phyloP scores from a whole-genome alignment of 2,888 invertebrate genomes.

The Lamproptera curius region DNA sequence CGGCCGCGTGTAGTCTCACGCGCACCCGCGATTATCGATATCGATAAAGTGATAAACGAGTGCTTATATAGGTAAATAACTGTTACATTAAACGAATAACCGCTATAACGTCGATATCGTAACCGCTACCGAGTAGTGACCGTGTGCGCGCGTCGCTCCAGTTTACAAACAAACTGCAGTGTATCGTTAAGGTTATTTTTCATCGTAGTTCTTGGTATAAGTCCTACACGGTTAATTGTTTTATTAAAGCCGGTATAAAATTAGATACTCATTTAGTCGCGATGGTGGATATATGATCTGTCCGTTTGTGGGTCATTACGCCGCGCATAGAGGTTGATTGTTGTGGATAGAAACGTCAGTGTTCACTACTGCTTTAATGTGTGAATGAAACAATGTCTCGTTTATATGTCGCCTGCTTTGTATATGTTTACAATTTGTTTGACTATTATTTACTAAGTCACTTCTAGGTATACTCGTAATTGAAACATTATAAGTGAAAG shows the following conservation, averaged over 20 bases:
- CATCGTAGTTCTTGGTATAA: too few relatives aligned
- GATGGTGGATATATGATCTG: constrained; percentile 58
- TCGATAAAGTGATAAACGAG: constrained; percentile 31
- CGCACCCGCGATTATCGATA: constrained; percentile 32
- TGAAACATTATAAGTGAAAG: not conserved
- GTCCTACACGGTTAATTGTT: constrained; percentile 41
- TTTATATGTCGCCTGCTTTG: not conserved
- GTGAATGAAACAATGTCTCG: not conserved
- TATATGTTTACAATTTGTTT: not conserved
- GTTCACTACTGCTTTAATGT: not conserved
- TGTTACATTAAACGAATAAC: too few relatives aligned
- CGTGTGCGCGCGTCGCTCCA: constrained; percentile 1
- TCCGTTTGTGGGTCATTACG: constrained; percentile 57
- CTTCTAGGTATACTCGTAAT: not conserved
- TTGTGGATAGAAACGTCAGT: constrained; percentile 20
- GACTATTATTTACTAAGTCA: not conserved
- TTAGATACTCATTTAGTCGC: constrained; percentile 42
- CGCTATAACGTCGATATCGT: not conserved
- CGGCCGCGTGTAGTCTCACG: constrained; percentile 67
- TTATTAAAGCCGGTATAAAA: constrained; percentile 43
- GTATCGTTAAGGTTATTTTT: too few relatives aligned
- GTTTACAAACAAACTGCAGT: too few relatives aligned
- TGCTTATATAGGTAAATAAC: constrained; percentile 39
- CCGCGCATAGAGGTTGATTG: constrained; percentile 29
- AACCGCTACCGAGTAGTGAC: too few relatives aligned